These are phyloP conservation scores for Synergus umbraculus DNA, from an alignment of 2,888 invertebrate species.

Conservation along the genomic window DNA sequence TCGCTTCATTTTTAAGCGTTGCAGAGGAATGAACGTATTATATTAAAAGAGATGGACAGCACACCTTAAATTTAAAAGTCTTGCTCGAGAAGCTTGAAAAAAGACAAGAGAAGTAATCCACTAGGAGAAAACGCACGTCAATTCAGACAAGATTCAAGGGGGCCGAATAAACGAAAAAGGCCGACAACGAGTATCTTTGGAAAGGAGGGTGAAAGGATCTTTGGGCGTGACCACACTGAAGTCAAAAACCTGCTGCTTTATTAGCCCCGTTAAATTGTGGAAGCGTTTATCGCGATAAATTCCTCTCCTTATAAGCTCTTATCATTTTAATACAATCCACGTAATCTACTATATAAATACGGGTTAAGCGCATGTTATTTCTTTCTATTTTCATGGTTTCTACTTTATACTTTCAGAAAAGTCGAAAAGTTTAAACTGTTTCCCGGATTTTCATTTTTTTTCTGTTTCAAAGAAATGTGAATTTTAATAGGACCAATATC, in stretches of 20 bases:
- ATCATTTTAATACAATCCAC: background rate
- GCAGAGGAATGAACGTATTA: background rate
- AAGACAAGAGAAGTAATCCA: background rate
- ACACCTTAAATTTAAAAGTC: conserved; percentile 16
- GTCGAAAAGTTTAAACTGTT: no score
- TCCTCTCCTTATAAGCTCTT: background rate
- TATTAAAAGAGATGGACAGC: conserved; percentile 23
- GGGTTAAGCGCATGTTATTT: no score
- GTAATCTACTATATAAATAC: no score
- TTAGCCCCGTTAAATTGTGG: conserved; percentile 37
- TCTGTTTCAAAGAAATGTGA: no score
- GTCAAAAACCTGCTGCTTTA: conserved; percentile 42
- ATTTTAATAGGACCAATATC: no score
- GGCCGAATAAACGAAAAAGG: background rate
- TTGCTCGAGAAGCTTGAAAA: background rate
- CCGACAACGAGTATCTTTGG: conserved; percentile 10
- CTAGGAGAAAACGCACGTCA: conserved; percentile 5
- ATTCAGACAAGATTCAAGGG: conserved; percentile 1
- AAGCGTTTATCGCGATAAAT: background rate
- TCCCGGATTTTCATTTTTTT: no score
- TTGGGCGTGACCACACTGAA: conserved; percentile 22
- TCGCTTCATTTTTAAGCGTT: conserved; percentile 7
- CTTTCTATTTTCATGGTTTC: no score
- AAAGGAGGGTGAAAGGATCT: conserved; percentile 40
- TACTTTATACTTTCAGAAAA: no score